Percentiles rank a stretch among this genome's conserved stretches.
Conservation (phyloP, 2,113 vertebrate species). For the Eurystomus gularis region DNA sequence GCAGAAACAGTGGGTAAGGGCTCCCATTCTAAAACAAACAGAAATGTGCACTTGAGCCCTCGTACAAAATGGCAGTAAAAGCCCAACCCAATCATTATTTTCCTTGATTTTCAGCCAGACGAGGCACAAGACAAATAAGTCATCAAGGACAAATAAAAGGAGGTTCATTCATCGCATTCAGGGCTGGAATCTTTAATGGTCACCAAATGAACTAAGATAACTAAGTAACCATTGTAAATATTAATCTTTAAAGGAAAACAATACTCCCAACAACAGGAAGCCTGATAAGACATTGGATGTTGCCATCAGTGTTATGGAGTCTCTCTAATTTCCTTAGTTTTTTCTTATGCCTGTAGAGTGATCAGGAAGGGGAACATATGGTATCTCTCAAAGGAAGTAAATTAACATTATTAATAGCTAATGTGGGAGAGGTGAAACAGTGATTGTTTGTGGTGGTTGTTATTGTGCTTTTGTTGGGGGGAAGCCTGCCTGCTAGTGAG, state of each 20-base stretch:
- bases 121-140: conserved; percentile 67
- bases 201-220: conserved; percentile 68
- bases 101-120: conserved; percentile 64
- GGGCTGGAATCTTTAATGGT: conserved; percentile 62
- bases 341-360: conserved; percentile 49
- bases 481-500: conserved; percentile 41
- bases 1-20: background rate
- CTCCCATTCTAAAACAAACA: conserved; percentile 27
- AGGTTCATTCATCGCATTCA: conserved; percentile 64
- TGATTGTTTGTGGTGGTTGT: conserved; percentile 52
- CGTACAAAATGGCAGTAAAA: conserved; percentile 58
- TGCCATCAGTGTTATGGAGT: conserved; percentile 62
- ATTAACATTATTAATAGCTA: conserved; percentile 68
- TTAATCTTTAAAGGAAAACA: conserved; percentile 71
- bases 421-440: conserved; percentile 63
- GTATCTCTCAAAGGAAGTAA: conserved; percentile 63
- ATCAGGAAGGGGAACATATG: conserved; percentile 57
- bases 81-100: conserved; percentile 61
- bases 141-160: conserved; percentile 69
- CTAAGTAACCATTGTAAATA: conserved; percentile 71
- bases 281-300: conserved; percentile 65
- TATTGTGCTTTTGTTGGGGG: conserved; percentile 54
- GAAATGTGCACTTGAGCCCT: conserved; percentile 46
- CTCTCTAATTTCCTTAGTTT: conserved; percentile 58
- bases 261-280: conserved; percentile 68